Percentiles rank a stretch among this genome's conserved stretches.
Conservation (phyloP, 2,797 vertebrate species). For the Aselliscus stoliczkanus region DNA sequence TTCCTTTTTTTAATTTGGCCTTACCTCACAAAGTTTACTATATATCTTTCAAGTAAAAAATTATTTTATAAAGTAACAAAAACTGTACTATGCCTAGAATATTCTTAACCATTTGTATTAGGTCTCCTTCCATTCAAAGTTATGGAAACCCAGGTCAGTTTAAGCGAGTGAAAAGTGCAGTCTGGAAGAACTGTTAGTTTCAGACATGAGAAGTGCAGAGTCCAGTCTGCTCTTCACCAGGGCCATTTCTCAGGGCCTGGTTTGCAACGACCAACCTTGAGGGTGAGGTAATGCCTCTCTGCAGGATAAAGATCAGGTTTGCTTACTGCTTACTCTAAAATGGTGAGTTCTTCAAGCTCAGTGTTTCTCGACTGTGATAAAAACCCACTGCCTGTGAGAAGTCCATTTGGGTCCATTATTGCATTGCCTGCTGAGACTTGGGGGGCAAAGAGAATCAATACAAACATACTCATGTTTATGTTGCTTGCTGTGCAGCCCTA, state of each 20-base stretch:
- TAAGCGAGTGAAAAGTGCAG: no score
- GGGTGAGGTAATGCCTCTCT: neutral
- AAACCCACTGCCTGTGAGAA: neutral
- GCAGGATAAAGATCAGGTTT: neutral
- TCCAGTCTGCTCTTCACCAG: neutral
- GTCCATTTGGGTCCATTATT: neutral
- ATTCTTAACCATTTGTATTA: neutral
- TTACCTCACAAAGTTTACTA: neutral
- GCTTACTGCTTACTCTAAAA: neutral
- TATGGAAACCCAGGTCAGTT: neutral
- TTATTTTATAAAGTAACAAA: neutral
- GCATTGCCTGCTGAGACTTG: neutral
- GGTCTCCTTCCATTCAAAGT: neutral
- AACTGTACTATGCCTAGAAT: neutral
- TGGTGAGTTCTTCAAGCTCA: neutral
- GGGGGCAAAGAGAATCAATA: neutral
- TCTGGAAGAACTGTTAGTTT: no score
- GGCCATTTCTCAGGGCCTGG: neutral
- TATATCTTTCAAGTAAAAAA: neutral
- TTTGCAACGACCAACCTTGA: neutral
- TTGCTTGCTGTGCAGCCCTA: no score
- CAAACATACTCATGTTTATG: neutral
- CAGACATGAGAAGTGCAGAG: no score
- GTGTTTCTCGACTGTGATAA: neutral
- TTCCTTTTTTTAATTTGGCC: neutral